phyloP scores from a whole-genome alignment of 92 coral and sea anemone genomes.

The Zoanthus solanderi region DNA sequence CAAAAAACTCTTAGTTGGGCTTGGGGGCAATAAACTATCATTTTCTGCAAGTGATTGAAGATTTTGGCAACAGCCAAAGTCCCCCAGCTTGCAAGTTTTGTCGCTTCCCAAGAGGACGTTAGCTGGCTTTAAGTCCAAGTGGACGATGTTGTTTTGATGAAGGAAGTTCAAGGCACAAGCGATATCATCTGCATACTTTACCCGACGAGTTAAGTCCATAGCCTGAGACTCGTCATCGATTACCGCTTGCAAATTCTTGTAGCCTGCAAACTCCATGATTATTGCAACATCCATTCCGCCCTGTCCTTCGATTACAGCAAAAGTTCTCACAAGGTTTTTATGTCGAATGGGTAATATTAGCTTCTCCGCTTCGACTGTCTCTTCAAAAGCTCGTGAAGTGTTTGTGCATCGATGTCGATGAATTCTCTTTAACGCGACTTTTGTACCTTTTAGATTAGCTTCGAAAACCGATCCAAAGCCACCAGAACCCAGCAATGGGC shows the following conservation, averaged over 20 bases:
- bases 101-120: constrained; percentile 79
- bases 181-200: constrained; percentile 72
- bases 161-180: constrained; percentile 82
- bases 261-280: constrained; percentile 93
- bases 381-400: constrained; percentile 76
- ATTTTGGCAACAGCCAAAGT: constrained; percentile 92
- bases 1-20: constrained; percentile 77
- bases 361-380: constrained; percentile 85
- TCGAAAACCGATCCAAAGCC: constrained; percentile 93
- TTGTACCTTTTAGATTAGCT: constrained; percentile 71
- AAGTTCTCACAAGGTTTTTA: constrained; percentile 79
- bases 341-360: constrained; percentile 74
- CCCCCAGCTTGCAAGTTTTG: constrained; percentile 89
- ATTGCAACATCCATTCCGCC: constrained; percentile 69
- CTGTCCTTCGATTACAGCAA: constrained; percentile 85
- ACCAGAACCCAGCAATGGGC: constrained; percentile 83
- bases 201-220: constrained; percentile 69
- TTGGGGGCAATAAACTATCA: constrained; percentile 61
- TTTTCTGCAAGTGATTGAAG: constrained; percentile 65
- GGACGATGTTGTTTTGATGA: constrained; percentile 77
- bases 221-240: constrained; percentile 77
- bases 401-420: constrained; percentile 70
- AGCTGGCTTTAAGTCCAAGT: constrained; percentile 95
- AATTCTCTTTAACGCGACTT: constrained; percentile 86
- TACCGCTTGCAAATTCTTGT: constrained; percentile 81